Percentiles rank a stretch among this genome's conserved stretches.
Evolutionary conservation across 2,888 invertebrate genomes (phyloP).

Genomic region (Ferrisia virgata): DNA sequence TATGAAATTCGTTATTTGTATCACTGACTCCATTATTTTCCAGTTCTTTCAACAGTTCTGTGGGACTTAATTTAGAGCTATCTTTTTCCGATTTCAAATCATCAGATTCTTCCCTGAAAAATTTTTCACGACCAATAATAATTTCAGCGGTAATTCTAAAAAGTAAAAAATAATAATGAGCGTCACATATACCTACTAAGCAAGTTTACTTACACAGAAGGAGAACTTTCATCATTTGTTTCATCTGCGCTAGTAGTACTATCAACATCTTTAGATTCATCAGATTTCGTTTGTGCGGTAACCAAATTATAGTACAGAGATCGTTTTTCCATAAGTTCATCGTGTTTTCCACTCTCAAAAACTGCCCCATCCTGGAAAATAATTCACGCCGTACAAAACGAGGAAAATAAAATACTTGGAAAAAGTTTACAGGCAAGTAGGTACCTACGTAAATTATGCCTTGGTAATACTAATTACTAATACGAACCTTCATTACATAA

Average conservation of each 20-base stretch:
- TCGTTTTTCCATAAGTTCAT: conserved; percentile 63
- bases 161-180: no score
- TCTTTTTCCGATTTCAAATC: neutral
- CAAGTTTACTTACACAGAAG: neutral
- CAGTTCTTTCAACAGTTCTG: neutral
- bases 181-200: no score
- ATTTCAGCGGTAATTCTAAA: no score
- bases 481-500: conserved; percentile 68
- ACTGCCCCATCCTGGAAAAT: conserved; percentile 70
- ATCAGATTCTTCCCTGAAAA: neutral
- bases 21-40: neutral
- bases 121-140: neutral
- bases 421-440: no score
- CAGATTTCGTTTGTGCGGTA: conserved; percentile 57
- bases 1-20: neutral
- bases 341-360: conserved; percentile 72
- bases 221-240: neutral
- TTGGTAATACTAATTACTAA: neutral
- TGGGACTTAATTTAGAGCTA: neutral
- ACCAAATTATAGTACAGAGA: conserved; percentile 70
- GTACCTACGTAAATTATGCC: no score
- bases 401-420: no score
- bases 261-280: neutral
- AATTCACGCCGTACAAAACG: no score
- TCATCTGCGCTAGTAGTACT: neutral